Evolutionary conservation across 2,888 invertebrate species (phyloP), one percentile per base, ranked within the genome.

Genomic region (Apeira syringaria): DNA sequence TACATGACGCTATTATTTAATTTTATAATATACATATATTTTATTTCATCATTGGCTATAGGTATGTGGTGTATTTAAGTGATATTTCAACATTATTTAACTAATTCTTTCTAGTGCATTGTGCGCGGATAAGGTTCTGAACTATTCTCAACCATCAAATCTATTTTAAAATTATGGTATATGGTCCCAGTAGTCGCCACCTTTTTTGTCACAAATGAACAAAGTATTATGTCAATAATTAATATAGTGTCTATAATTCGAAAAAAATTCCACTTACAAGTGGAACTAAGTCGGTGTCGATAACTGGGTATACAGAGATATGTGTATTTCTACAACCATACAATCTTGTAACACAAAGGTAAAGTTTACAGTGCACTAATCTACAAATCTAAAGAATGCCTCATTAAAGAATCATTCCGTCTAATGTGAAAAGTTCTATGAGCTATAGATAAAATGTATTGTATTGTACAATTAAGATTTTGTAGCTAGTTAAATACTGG

Each of bases 101-200:
- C 48, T 42, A 41, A 50, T 55, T 50, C 41, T 41, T 47, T 24
- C 41, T 55, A 52, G 55, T 55, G 55, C 55, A 55, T 50, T 50
- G 46, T 52, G 55, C 46, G 50, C 43, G 37, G 33, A 54, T 38
- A 44, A 34, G 10, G 38, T 36, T 41, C 45, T 52, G 41, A 44
- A 27, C 38, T 37, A 49, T 32, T 28, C 15, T 42, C 35, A 18
- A 40, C 31, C 35, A 31, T 38, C 36, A 34, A 31, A 10, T 30
- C 13, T 42, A 34, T 15, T 37, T 43, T 39, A 27, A 26, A 22
- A 31, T 35, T 47, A 54, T 32, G 27, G 39, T 40, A 30, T 36
- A 3, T 15, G 2, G 15, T 15, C 15, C 15, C 4, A 15, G 2
- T 15, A 3, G 15, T 15, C 15, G 4, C 15, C 15, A n/a, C n/a